These are phyloP conservation scores for Blastobasis adustella DNA, from an alignment of 2,888 invertebrate species.

Conservation along the genomic window DNA sequence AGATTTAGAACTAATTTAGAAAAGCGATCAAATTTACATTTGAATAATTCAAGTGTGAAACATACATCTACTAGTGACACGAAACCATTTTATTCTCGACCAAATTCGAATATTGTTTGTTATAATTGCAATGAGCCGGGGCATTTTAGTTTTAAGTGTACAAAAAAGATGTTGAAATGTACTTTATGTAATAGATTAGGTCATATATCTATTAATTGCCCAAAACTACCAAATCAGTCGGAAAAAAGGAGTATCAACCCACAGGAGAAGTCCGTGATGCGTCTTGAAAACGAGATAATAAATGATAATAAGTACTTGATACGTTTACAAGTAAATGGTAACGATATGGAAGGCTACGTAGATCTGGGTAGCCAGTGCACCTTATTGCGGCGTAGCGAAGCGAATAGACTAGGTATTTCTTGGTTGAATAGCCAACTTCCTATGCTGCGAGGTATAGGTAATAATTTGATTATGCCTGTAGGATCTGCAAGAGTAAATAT, in stretches of 20 bases:
- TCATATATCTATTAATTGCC: constrained; percentile 1
- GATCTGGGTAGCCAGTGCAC: constrained; percentile 15
- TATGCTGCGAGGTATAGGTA: constrained; percentile 8
- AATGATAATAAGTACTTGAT: constrained; percentile 9
- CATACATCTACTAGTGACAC: neutral
- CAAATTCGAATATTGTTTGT: neutral
- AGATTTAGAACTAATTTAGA: neutral
- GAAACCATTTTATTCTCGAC: neutral
- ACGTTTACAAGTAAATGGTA: constrained; percentile 4
- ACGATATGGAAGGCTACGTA: constrained; percentile 2
- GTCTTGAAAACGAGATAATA: neutral
- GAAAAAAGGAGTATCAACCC: neutral
- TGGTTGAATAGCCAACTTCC: constrained; percentile 1
- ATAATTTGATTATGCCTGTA: constrained; percentile 1
- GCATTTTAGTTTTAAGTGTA: constrained; percentile 3
- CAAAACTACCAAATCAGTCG: neutral
- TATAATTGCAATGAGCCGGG: constrained; percentile 6
- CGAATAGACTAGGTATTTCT: neutral
- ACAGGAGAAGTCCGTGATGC: neutral
- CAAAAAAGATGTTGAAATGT: constrained; percentile 4
- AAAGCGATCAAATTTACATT: neutral
- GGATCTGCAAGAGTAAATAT: neutral
- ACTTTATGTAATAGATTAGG: constrained; percentile 3
- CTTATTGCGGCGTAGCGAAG: constrained; percentile 2
- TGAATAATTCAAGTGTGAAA: neutral